Percentiles rank a stretch among this genome's conserved stretches.
These are phyloP conservation scores for Excalfactoria chinensis DNA, from an alignment of 2,113 vertebrate genomes.

Conservation along the genomic window DNA sequence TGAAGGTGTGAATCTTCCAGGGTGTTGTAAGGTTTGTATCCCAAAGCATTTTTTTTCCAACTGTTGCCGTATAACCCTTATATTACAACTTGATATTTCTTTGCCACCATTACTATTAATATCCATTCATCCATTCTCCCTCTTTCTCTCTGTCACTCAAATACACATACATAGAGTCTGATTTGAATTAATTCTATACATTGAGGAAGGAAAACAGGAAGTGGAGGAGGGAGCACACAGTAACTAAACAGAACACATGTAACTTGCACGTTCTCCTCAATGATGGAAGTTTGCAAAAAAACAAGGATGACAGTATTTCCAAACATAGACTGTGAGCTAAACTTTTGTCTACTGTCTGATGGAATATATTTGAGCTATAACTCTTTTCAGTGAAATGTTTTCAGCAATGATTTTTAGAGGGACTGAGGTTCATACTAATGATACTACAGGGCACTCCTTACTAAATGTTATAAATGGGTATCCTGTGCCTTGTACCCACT, in stretches of 20 bases:
- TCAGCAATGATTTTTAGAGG: neutral
- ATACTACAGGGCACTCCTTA: neutral
- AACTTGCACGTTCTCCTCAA: neutral
- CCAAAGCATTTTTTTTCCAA: neutral
- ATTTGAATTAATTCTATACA: neutral
- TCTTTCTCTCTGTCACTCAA: neutral
- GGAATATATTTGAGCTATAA: neutral
- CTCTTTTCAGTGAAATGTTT: neutral
- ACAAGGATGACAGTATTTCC: neutral
- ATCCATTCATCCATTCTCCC: neutral
- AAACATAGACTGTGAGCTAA: neutral
- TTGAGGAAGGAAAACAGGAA: neutral
- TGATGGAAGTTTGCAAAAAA: neutral
- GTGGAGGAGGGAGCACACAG: neutral
- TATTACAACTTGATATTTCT: neutral
- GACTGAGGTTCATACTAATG: neutral
- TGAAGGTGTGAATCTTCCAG: neutral
- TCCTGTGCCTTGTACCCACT: neutral
- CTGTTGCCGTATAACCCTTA: neutral
- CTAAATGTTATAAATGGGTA: neutral
- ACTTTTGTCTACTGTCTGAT: slow-evolving; percentile 32
- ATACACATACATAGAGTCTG: fast-evolving
- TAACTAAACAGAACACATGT: neutral
- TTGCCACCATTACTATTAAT: neutral
- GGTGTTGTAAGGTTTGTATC: neutral